These are phyloP conservation scores for Mythimna impura DNA, from an alignment of 2,888 invertebrate species.

Conservation along the genomic window DNA sequence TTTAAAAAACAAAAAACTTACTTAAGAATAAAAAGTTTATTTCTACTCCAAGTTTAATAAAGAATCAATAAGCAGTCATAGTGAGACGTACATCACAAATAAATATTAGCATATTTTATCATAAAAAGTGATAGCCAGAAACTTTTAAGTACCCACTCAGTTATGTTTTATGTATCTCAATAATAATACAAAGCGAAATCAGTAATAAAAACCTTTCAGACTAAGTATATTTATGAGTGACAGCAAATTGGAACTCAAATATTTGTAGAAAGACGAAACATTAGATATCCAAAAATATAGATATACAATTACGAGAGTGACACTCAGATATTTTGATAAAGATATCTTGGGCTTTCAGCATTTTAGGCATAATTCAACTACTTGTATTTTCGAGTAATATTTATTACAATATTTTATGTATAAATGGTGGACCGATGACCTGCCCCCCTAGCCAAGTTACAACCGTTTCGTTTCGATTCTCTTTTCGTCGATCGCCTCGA, in stretches of 20 bases:
- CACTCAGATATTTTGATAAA: conserved; percentile 9
- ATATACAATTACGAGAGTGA: neutral
- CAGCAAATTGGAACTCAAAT: conserved; percentile 24
- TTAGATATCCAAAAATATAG: conserved; percentile 9
- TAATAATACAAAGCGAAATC: conserved; percentile 21
- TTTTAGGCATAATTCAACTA: too few relatives aligned
- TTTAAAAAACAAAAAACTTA: neutral
- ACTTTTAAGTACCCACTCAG: conserved; percentile 2
- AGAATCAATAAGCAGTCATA: conserved; percentile 3
- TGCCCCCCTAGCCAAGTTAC: too few relatives aligned
- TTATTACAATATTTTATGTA: too few relatives aligned
- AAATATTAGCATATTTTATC: conserved; percentile 28
- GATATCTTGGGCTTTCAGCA: too few relatives aligned
- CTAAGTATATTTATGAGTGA: conserved; percentile 31
- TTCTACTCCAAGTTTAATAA: neutral
- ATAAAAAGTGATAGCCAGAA: neutral
- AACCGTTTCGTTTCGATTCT: too few relatives aligned
- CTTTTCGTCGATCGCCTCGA: too few relatives aligned
- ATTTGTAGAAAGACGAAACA: neutral
- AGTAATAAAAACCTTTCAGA: conserved; percentile 39
- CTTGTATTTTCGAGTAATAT: too few relatives aligned
- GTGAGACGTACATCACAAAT: neutral
- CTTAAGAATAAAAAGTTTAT: too few relatives aligned
- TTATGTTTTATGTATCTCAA: conserved; percentile 5
- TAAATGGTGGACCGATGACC: too few relatives aligned